phyloP scores from a whole-genome alignment of 2,797 vertebrate species.

The Etheostoma nigrum region DNA sequence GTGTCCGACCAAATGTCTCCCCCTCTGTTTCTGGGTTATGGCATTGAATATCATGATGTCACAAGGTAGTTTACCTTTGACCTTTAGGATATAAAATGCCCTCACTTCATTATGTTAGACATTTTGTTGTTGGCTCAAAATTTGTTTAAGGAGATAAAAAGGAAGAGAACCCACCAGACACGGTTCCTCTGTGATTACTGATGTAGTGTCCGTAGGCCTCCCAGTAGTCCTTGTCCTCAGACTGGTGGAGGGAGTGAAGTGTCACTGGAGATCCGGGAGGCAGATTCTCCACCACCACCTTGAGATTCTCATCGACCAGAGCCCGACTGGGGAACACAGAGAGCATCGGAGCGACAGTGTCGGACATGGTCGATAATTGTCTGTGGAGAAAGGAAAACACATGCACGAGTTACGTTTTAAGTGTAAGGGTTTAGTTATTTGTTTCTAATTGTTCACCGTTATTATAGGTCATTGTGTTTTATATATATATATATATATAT shows the following conservation, averaged over 20 bases:
- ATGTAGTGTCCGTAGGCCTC: slow-evolving; percentile 77
- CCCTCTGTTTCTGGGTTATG: no score
- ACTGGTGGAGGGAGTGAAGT: slow-evolving; percentile 61
- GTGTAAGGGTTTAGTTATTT: no score
- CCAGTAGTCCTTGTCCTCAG: slow-evolving; percentile 73
- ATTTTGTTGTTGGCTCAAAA: no score
- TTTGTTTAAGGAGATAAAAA: neutral
- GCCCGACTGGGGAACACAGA: slow-evolving; percentile 60
- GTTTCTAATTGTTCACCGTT: no score
- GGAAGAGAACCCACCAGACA: slow-evolving; percentile 58
- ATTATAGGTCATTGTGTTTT: no score
- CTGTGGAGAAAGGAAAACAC: slow-evolving; percentile 31
- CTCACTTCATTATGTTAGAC: no score
- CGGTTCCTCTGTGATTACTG: slow-evolving; percentile 61
- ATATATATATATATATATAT: no score
- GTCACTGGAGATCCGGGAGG: slow-evolving; percentile 57
- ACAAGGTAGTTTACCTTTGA: no score
- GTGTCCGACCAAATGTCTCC: no score
- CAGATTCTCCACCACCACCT: slow-evolving; percentile 69
- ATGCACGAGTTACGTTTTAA: no score
- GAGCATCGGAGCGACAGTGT: slow-evolving; percentile 15
- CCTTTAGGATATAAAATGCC: no score
- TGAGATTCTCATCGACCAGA: slow-evolving; percentile 69
- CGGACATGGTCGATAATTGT: slow-evolving; percentile 31
- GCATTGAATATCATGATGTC: no score